Percentiles rank a stretch among this genome's conserved stretches.
phyloP scores from a whole-genome alignment of 2,797 vertebrate species.

The Sebastes goodei region DNA sequence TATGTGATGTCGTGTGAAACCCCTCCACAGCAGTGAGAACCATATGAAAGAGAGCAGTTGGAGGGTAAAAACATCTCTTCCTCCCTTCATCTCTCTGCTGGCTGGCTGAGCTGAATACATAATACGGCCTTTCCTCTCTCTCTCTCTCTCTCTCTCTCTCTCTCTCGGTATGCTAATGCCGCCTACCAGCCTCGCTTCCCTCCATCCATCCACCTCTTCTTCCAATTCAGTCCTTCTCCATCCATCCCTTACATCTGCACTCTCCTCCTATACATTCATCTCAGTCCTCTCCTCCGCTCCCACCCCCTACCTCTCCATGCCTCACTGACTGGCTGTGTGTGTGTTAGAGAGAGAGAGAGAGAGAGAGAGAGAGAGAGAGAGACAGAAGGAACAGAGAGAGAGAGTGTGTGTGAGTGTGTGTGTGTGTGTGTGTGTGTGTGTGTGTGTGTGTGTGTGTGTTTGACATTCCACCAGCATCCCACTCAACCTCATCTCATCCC shows the following conservation, averaged over 20 bases:
- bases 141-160: slow-evolving; percentile 8
- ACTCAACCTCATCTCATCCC: slow-evolving; percentile 61
- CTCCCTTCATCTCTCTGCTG: slow-evolving; percentile 12
- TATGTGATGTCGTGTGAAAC: background rate
- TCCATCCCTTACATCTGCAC: slow-evolving; percentile 33
- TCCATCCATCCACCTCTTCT: slow-evolving; percentile 4
- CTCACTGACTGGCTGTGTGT: slow-evolving; percentile 6
- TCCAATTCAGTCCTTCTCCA: slow-evolving; percentile 15
- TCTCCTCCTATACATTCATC: slow-evolving; percentile 33
- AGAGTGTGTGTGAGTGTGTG: slow-evolving; percentile 31
- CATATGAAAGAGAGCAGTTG: background rate
- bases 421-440: slow-evolving; percentile 31
- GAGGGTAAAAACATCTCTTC: slow-evolving; percentile 10
- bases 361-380: background rate
- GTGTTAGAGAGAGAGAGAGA: background rate
- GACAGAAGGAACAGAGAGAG: background rate
- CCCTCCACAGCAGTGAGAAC: background rate
- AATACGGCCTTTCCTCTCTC: background rate
- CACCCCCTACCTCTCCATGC: background rate
- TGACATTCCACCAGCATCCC: slow-evolving; percentile 66
- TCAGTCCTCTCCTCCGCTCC: slow-evolving; percentile 11
- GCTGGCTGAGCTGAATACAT: slow-evolving; percentile 57
- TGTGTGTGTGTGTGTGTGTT: slow-evolving; percentile 44
- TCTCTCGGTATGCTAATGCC: slow-evolving; percentile 43
- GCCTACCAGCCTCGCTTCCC: background rate